A percentile compares a stretch with the other conserved stretches of the same genome.
phyloP scores from a whole-genome alignment of 1,140 invertebrate species.

The Caenorhabditis inopinata region DNA sequence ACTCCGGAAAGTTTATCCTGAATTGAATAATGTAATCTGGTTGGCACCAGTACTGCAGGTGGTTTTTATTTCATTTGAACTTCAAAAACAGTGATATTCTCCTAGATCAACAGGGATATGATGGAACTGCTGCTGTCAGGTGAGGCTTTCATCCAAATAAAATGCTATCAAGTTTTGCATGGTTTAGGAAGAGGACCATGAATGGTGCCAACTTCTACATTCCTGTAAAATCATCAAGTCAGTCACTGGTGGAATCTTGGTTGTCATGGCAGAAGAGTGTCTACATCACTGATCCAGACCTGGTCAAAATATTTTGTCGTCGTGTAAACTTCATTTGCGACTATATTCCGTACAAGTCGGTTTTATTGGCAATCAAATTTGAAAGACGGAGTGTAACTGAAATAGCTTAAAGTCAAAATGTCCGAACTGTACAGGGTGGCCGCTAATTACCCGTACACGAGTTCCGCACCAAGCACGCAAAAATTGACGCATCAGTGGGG shows the following conservation, averaged over 20 bases:
- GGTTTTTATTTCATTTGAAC: slow-evolving; percentile 44
- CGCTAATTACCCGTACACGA: no score
- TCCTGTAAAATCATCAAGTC: background rate
- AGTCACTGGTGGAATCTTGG: slow-evolving; percentile 29
- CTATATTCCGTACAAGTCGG: slow-evolving; percentile 46
- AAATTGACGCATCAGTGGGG: no score
- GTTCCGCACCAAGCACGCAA: no score
- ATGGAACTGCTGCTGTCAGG: background rate
- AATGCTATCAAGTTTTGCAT: no score
- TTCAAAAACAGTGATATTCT: slow-evolving; percentile 46
- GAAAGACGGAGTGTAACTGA: no score
- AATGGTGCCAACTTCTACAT: slow-evolving; percentile 54
- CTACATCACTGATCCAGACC: slow-evolving; percentile 53
- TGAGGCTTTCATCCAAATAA: no score
- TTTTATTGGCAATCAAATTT: no score
- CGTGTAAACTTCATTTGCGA: slow-evolving; percentile 41
- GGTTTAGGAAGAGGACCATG: slow-evolving; percentile 49
- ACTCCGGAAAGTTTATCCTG: slow-evolving; percentile 40
- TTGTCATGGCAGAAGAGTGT: slow-evolving; percentile 51
- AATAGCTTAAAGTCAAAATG: no score
- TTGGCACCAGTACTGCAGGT: slow-evolving; percentile 50
- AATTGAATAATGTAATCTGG: slow-evolving; percentile 44
- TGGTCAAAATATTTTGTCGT: slow-evolving; percentile 52
- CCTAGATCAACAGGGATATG: slow-evolving; percentile 49
- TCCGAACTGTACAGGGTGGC: no score